Evolutionary conservation across 2,888 invertebrate species (phyloP), one percentile per base, ranked within the genome.

Genomic region (Eucriotettix oculatus): DNA sequence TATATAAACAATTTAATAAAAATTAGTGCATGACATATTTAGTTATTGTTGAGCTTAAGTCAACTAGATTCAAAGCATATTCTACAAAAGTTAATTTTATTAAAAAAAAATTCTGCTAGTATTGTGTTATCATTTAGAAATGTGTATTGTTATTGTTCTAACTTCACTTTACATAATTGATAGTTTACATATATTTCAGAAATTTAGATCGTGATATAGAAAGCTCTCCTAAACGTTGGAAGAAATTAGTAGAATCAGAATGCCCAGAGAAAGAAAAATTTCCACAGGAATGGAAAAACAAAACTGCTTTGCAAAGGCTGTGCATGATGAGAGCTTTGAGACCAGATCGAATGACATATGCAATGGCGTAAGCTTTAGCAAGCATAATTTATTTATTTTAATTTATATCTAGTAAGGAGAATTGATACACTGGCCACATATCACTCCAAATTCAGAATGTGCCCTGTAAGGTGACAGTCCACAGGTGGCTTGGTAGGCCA

Each of bases 251-350:
- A 1, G 97, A 97, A 75, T 86, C 89, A 67, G 96, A 97, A 70
- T 86, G 88, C 68, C 95, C 97, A 1, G 97, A 97, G 73, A 85
- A 90, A 66, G 96, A 97, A 71, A 96, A 95, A 72, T 91, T 97
- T 73, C 97, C 97, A 0, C 95, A 95, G 73, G 97, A 97, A 75
- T 97, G 96, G 96, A 97, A 97, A 74, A 94, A 90, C 70, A 96
- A 95, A 77, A 87, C 90, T 0, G 85, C 93, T 0, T 76, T 97
- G 17, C 96, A 97, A 72, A 81, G 93, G 66, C 76, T 97, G n/a
- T 96, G 95, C 71, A 96, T 97, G 90, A 81, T 97, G 78, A 79
- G 97, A 71, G 95, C 95, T 0, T 74, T 97, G 16, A 76, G 97
- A 66, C 94, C 97, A 0, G 97, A 97, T 73, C 81, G 97, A 67